Percentiles rank a stretch among this genome's conserved stretches.
These are phyloP conservation scores for Scaptodrosophila lebanonensis DNA, from an alignment of 1,140 invertebrate genomes.

Conservation along the genomic window DNA sequence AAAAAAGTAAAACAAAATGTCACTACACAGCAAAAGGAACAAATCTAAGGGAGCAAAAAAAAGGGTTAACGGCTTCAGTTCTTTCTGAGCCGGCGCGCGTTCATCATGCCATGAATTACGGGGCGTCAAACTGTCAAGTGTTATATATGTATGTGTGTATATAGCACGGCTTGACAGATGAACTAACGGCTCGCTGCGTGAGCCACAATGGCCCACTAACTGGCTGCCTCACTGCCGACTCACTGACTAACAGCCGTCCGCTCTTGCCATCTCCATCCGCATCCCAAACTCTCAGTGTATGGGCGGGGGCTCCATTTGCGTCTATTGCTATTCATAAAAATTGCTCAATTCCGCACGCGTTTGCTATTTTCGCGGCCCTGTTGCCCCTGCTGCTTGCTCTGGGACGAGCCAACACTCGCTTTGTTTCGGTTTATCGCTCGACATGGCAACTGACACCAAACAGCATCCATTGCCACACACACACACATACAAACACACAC, in stretches of 20 bases:
- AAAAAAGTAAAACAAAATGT: slow-evolving; percentile 61
- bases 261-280: neutral
- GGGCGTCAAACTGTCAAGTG: slow-evolving; percentile 68
- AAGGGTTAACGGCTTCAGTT: slow-evolving; percentile 31
- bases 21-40: slow-evolving; percentile 12
- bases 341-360: slow-evolving; percentile 64
- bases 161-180: slow-evolving; percentile 50
- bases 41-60: slow-evolving; percentile 19
- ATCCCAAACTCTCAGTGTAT: neutral
- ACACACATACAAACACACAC: neutral
- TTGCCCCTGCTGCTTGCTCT: no score
- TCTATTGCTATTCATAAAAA: slow-evolving; percentile 68
- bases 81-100: slow-evolving; percentile 14
- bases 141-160: slow-evolving; percentile 11
- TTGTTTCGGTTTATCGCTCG: slow-evolving; percentile 29
- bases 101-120: slow-evolving; percentile 69
- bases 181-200: slow-evolving; percentile 36
- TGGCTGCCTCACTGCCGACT: slow-evolving; percentile 25
- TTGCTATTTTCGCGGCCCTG: slow-evolving; percentile 56
- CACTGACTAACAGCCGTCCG: no score
- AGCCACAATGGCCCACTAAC: slow-evolving; percentile 5
- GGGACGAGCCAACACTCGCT: slow-evolving; percentile 17
- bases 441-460: slow-evolving; percentile 32
- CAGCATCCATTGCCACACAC: slow-evolving; percentile 6
- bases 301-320: slow-evolving; percentile 35